Evolutionary conservation across 1,140 invertebrate genomes (phyloP), one percentile per base, ranked within the genome.

Genomic region (Eriocheir sinensis): DNA sequence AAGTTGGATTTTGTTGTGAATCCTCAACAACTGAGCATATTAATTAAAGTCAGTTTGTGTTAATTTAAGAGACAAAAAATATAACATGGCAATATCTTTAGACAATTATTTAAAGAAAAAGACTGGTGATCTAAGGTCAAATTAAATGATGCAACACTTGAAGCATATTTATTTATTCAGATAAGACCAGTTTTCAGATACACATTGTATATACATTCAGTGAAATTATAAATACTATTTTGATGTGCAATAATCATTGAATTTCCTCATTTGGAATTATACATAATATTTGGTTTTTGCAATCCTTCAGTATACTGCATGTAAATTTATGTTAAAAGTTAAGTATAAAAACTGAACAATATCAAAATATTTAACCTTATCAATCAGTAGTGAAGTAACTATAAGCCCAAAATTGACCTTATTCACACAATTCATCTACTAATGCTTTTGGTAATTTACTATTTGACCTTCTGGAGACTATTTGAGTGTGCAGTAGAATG

Each of bases 331-430:
- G 34, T 41, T 30, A 92, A 41, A 83, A 92, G 86, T 83, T 92
- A 83, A 38, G 86, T 81, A 92, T 92, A 85, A 83, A 92, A 44
- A n/a, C 17, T 48, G 48, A 27, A 48, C 3, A 41, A 53, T 44
- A 80, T 32, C 40, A 92, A 34, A 6, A 92, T 85, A 44, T 12
- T 41, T 92, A 27, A 44, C 38, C 48, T 85, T 85, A 48, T 15
- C 40, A 32, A 48, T 38, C 38, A 85, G 27, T 40, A 34, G 38
- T 53, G 86, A 83, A 92, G 40, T 41, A 92, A 92, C 91, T 81
- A 92, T 81, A 92, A 92, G 91, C 91, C 91, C 91, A 92, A 92
- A 92, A 86, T 81, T 92, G 80, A 92, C 79, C 79, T 38, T 41
- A 81, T 41, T 79, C 2, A 85, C 91, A 85, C 53, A 36, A 21